Conservation (phyloP, 2,113 vertebrate species). For the Ammodytes dubius region DNA sequence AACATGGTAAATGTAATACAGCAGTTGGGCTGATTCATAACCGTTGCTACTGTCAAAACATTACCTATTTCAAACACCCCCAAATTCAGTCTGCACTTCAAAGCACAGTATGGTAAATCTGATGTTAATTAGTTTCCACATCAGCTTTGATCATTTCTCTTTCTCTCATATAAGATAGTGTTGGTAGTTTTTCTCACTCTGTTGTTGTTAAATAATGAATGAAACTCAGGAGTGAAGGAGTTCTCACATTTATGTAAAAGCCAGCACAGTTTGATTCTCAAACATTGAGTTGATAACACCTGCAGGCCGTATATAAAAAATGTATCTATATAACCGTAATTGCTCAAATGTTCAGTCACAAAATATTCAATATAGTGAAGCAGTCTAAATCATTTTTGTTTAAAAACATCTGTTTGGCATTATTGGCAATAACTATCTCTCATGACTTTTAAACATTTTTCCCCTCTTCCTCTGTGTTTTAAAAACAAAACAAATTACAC, state of each 20-base stretch:
- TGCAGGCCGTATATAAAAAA: background rate
- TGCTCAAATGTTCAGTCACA: background rate
- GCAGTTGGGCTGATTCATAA: slow-evolving; percentile 66
- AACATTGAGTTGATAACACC: background rate
- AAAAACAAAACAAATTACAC: background rate
- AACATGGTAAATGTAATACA: slow-evolving; percentile 61
- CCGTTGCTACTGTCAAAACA: slow-evolving; percentile 55
- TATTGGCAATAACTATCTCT: too few relatives aligned
- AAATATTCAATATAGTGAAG: slow-evolving; percentile 9
- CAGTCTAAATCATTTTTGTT: background rate
- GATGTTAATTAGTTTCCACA: slow-evolving; percentile 29
- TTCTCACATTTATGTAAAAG: slow-evolving; percentile 7
- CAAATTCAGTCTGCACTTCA: slow-evolving; percentile 48
- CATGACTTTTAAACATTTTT: background rate
- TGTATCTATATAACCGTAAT: background rate
- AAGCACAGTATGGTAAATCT: slow-evolving; percentile 48
- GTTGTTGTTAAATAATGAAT: slow-evolving; percentile 20
- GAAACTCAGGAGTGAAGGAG: background rate
- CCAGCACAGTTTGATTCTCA: background rate
- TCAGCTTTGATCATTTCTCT: slow-evolving; percentile 20
- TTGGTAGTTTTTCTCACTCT: slow-evolving; percentile 7
- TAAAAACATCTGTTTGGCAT: background rate
- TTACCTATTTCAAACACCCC: slow-evolving; percentile 44
- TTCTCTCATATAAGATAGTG: background rate
- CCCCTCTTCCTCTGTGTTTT: background rate